phyloP scores from a whole-genome alignment of 2,888 invertebrate species.

The Nemurella pictetii region DNA sequence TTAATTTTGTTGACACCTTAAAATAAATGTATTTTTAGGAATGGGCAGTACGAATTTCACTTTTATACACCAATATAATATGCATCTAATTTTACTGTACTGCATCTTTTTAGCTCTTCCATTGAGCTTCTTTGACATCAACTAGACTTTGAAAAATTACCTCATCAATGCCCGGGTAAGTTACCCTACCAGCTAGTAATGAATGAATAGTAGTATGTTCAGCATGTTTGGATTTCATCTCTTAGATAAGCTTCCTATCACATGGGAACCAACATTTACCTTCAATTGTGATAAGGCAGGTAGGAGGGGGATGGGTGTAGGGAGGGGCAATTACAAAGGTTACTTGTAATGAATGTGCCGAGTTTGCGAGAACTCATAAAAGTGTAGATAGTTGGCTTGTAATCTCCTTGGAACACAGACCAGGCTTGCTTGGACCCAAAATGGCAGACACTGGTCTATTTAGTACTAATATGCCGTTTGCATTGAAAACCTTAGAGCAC shows the following conservation, averaged over 20 bases:
- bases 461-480: conserved; percentile 43
- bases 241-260: not conserved
- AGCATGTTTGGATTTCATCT: no score
- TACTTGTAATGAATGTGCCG: not conserved
- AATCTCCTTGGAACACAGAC: not conserved
- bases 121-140: conserved; percentile 6
- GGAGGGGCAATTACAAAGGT: not conserved
- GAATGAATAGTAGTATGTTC: no score
- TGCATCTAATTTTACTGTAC: not conserved
- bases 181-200: no score
- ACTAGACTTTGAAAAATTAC: conserved; percentile 18
- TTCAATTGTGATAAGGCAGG: not conserved
- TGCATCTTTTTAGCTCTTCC: conserved; percentile 16
- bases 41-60: not conserved
- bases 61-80: not conserved
- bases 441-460: not conserved
- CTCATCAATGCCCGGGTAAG: conserved; percentile 30
- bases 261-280: not conserved
- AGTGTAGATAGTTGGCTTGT: not conserved
- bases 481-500: conserved; percentile 47
- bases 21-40: not conserved
- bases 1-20: not conserved
- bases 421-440: no score
- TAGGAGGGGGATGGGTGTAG: not conserved
- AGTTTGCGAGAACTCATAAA: not conserved